Base-by-base conservation (phyloP, 2,113 vertebrate genomes). In the Tiliqua scincoides region DNA sequence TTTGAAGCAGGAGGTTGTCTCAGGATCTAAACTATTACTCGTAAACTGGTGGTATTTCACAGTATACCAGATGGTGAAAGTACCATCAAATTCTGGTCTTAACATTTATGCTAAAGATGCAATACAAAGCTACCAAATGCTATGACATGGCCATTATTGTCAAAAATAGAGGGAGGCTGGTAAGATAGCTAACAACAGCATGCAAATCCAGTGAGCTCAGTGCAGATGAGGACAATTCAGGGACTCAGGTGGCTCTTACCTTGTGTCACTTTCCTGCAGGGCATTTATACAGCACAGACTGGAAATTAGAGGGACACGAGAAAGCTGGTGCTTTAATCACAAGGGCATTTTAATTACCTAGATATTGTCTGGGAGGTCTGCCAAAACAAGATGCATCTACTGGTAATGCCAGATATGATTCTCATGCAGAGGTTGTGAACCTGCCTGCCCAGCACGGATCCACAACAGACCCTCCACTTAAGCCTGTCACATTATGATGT, bases 261-360 rank as follows among this genome's bases (percentile, higher is more conserved):
- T 52, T 23, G 71, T 18, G 32, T 48, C 48, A 84, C 40, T 32
- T 63, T 63, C 71, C n/a, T 74, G 48, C 10, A 6, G 57, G 82
- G 48, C 37, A 73, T 84, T 74, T 63, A 63, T 74, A 84, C 59
- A 84, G 18, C 82, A 63, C 14, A 63, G 71, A 84, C 61, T 37
- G 48, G 27, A 84, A 84, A 74, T 63, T 48, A 74, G 82, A 63
- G 35, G 18, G 57, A 62, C 32, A 40, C 74, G 70, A 74, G 70
- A 83, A 83, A 83, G 70, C 35, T 74, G 71, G 48, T 30, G 7
- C 25, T 83, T 83, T 83, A 74, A 74, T 84, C 82, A 74, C 59
- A 74, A 84, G 71, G 59, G 30, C 57, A 63, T 84, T 84, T 84
- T 74, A 63, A 84, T 84, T 48, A 63, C 71, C 71, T 84, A 75